Conservation (phyloP, 2,797 vertebrate genomes). For the Aplochiton taeniatus region DNA sequence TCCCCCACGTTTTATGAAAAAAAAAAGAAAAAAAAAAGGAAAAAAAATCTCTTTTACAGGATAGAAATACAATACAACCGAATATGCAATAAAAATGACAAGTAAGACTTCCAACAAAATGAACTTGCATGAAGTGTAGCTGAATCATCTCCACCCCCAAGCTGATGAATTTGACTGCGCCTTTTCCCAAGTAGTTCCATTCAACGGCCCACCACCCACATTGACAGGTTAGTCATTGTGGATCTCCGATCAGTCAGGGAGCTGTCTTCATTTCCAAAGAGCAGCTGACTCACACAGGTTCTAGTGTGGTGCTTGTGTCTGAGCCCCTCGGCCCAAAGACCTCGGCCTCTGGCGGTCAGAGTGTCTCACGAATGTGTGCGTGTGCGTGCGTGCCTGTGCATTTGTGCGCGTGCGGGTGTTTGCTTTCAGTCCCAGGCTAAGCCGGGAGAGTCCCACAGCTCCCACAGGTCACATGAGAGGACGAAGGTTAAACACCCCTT, state of each 20-base stretch:
- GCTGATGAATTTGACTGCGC: constrained; percentile 31
- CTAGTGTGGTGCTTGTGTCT: constrained; percentile 20
- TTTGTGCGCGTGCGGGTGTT: constrained; percentile 6
- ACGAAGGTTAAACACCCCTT: constrained; percentile 44
- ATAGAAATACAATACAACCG: too few relatives aligned
- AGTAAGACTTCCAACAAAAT: background rate
- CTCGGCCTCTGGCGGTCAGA: background rate
- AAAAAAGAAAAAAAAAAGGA: too few relatives aligned
- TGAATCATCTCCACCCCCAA: constrained; percentile 18
- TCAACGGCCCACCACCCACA: constrained; percentile 29
- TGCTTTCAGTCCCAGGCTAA: constrained; percentile 21
- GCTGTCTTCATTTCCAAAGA: constrained; percentile 58
- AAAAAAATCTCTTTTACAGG: too few relatives aligned
- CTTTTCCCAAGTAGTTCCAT: constrained; percentile 27
- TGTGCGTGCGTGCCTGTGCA: background rate
- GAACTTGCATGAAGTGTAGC: background rate
- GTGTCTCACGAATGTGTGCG: background rate
- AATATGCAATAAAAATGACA: too few relatives aligned
- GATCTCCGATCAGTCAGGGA: constrained; percentile 44
- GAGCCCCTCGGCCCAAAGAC: constrained; percentile 23
- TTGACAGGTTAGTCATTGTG: constrained; percentile 41
- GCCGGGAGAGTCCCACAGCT: constrained; percentile 24
- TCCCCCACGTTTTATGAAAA: too few relatives aligned
- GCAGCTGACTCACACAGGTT: constrained; percentile 48
- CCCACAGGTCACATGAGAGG: constrained; percentile 37